These are phyloP conservation scores for Heliothis peltigera DNA, from an alignment of 2,888 invertebrate species.

Conservation along the genomic window DNA sequence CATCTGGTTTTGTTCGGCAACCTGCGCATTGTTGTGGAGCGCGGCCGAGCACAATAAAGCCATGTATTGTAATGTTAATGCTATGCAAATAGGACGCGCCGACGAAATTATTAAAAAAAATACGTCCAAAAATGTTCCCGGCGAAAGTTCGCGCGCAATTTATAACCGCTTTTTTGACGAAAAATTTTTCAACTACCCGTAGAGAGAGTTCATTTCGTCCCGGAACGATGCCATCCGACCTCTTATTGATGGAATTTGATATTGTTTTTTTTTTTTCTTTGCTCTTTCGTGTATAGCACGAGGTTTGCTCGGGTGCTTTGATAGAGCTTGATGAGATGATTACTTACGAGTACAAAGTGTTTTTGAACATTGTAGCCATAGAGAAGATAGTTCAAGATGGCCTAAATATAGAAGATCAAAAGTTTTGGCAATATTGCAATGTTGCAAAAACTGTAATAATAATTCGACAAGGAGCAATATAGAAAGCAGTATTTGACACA, in stretches of 20 bases:
- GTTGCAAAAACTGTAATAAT: not conserved
- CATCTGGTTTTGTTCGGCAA: slow-evolving; percentile 57
- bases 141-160: slow-evolving; percentile 47
- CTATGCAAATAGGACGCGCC: slow-evolving; percentile 69
- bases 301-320: slow-evolving; percentile 42
- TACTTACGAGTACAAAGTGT: not conserved
- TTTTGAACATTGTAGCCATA: not conserved
- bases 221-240: slow-evolving; percentile 49
- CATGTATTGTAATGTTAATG: slow-evolving; percentile 76
- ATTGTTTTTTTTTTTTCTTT: slow-evolving; percentile 51
- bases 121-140: slow-evolving; percentile 47
- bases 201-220: slow-evolving; percentile 56
- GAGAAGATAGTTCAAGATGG: too few relatives aligned
- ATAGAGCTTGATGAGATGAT: slow-evolving; percentile 34
- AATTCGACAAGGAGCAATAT: not conserved
- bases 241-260: slow-evolving; percentile 60
- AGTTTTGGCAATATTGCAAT: too few relatives aligned
- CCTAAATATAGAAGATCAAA: not conserved
- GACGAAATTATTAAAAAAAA: slow-evolving; percentile 67
- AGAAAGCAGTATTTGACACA: not conserved
- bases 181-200: slow-evolving; percentile 45
- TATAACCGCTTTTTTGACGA: slow-evolving; percentile 45
- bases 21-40: slow-evolving; percentile 55
- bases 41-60: slow-evolving; percentile 51
- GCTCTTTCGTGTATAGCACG: slow-evolving; percentile 30